Evolutionary conservation across 2,888 invertebrate genomes (phyloP), one percentile per base, ranked within the genome.

Genomic region (Neoitamus cyanurus): DNA sequence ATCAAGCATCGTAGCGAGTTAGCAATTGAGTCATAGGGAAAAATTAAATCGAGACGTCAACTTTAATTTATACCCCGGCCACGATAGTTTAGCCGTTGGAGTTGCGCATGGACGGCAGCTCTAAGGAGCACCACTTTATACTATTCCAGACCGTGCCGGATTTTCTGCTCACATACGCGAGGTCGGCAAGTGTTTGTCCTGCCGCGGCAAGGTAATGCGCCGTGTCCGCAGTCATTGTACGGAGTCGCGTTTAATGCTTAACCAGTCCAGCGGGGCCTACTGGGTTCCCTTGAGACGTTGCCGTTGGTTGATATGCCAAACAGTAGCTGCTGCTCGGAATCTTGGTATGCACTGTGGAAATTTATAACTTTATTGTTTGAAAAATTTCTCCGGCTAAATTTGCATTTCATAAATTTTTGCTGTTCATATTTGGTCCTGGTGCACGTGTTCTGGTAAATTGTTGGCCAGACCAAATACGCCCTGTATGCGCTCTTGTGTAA

Each of bases 321-420:
- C 78, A 11, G 78, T 80, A 80, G 78, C 58, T 80, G 48, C 42
- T n/a, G n/a, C 31, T 58, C 37, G 78, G n/a, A 36, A 37, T 37
- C 20, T 37, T 31, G 58, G 78, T 58, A 80, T 80, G 34, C 58
- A 80, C 34, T 34, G 6, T 15, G 58, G 34, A 75, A 80, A 80
- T 80, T 80, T 80, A 80, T 80, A 80, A 80, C 78, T 80, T 80
- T 80, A 80, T 80, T 80, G 78, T 80, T 80, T 80, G 34, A 80
- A 58, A 48, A 58, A 58, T 80, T 78, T 80, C 78, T 37, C 36
- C 58, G 25, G 78, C 78, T 80, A 58, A 80, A 80, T 80, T 80
- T 80, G 78, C 78, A 80, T 80, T 80, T 80, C 78, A 80, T 80
- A 80, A 80, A 80, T 80, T 80, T 80, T 58, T 58, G 58, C 78